Evolutionary conservation across 2,888 invertebrate genomes (phyloP).

Genomic region (Laspeyria flexula): DNA sequence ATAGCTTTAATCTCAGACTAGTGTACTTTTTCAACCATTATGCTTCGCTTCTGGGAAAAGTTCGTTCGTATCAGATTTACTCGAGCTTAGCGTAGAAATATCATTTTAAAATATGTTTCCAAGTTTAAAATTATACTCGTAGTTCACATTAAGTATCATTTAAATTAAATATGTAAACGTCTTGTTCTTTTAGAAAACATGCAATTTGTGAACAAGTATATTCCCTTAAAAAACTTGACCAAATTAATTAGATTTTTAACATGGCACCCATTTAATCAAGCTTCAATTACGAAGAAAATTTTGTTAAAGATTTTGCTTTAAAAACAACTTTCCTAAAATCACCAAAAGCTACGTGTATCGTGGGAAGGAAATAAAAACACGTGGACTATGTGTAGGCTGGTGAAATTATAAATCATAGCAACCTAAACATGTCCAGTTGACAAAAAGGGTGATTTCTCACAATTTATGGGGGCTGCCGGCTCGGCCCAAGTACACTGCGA

Average conservation of each 20-base stretch:
- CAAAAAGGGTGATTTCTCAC: slow-evolving; percentile 79
- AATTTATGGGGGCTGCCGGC: slow-evolving; percentile 62
- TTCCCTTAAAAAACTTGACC: too few species aligned
- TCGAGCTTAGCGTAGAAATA: slow-evolving; percentile 21
- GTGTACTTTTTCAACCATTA: slow-evolving; percentile 32
- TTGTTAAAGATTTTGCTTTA: neutral
- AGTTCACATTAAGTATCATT: neutral
- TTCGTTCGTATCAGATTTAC: slow-evolving; percentile 39
- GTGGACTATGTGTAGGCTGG: slow-evolving; percentile 52
- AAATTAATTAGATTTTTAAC: too few species aligned
- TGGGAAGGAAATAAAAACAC: slow-evolving; percentile 47
- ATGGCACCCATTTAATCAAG: too few species aligned
- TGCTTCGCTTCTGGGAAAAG: slow-evolving; percentile 21
- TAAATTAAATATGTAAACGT: too few species aligned
- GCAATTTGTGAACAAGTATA: too few species aligned
- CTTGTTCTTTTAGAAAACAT: too few species aligned
- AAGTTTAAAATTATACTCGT: neutral
- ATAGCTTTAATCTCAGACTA: slow-evolving; percentile 30
- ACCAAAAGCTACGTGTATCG: slow-evolving; percentile 47
- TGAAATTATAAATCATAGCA: slow-evolving; percentile 78
- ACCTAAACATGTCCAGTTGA: slow-evolving; percentile 81
- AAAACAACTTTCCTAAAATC: slow-evolving; percentile 43
- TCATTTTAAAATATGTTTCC: slow-evolving; percentile 17
- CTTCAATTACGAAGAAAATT: too few species aligned
- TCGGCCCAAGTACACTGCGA: slow-evolving; percentile 28